These are phyloP conservation scores for Diadromus collaris DNA, from an alignment of 2,888 invertebrate species.

Conservation along the genomic window DNA sequence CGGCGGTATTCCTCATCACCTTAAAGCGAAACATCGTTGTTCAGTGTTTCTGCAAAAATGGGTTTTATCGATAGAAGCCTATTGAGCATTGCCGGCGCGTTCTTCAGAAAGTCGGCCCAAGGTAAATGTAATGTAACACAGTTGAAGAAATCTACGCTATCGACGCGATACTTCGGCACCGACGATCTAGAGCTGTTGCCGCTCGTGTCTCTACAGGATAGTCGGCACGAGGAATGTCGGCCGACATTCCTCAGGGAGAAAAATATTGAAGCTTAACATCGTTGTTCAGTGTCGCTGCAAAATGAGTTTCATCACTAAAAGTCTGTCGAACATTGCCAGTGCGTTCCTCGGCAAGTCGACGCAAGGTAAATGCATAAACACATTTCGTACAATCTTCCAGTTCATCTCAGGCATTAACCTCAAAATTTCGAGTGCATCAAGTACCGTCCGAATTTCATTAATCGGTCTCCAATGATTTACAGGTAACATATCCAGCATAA, in stretches of 20 bases:
- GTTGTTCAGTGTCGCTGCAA: conserved; percentile 31
- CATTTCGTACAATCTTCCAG: neutral
- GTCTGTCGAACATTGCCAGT: conserved; percentile 63
- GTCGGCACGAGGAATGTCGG: conserved; percentile 41
- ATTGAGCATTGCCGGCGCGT: conserved; percentile 57
- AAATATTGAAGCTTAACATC: conserved; percentile 24
- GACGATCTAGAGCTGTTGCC: conserved; percentile 26
- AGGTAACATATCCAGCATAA: conserved; percentile 63
- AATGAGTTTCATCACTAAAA: conserved; percentile 71
- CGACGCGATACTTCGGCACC: conserved; percentile 33
- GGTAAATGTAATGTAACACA: neutral
- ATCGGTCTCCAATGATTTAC: conserved; percentile 17
- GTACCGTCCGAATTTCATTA: neutral
- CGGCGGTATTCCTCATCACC: too few species aligned
- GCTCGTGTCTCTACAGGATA: neutral
- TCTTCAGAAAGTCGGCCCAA: neutral
- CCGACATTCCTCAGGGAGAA: conserved; percentile 31
- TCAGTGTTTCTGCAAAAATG: conserved; percentile 65
- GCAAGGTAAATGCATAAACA: conserved; percentile 64
- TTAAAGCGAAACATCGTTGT: conserved; percentile 34
- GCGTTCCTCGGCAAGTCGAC: conserved; percentile 64
- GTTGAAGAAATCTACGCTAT: conserved; percentile 43
- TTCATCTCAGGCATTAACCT: conserved; percentile 25
- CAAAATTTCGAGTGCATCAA: neutral
- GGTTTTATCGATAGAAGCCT: conserved; percentile 68